Evolutionary conservation across 2,113 vertebrate species (phyloP), one percentile per base, ranked within the genome.

Genomic region (Phocoena phocoena): DNA sequence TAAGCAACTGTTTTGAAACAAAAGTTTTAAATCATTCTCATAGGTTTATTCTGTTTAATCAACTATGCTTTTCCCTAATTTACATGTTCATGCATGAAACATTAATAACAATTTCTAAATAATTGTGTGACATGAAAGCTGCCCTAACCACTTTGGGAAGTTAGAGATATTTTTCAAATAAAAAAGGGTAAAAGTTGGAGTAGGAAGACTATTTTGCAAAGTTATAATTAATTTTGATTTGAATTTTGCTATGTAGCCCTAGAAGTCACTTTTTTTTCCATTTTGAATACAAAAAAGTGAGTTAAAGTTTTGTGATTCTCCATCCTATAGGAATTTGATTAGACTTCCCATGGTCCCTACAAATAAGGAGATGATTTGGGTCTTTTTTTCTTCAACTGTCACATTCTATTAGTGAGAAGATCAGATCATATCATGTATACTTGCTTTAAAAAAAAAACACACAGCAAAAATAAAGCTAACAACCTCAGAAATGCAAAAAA

Each of bases 11-110:
- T 21, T 79, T 25, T 79, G 76, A 67, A 67, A 67, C 65, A 80
- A 80, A 58, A 80, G 77, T 36, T 85, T 85, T 63, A 89, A 95
- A 62, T 47, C 6, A 93, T 76, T 68, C 10, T 70, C n/a, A 25
- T 53, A 21, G 67, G 18, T 73, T 20, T 96, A 92, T 93, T 94
- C 53, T 85, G 11, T 70, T 85, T 83, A 96, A 91, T 79, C 65
- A 94, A 70, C 50, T 53, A 25, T 4, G 28, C 2, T 47, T 90
- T 89, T 84, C 23, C 31, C 50, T 71, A 58, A 82, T 50, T 41
- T 70, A 77, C 21, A 76, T 33, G 14, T 60, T 85, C 60, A 50
- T 53, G 9, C 63, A 38, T 65, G 88, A 96, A 92, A 65, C 38
- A 33, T 79, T 65, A 83, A 55, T 55, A 63, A 88, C 33, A 80